These are phyloP conservation scores for Adoxophyes honmai DNA, from an alignment of 1,140 invertebrate species.

Conservation along the genomic window DNA sequence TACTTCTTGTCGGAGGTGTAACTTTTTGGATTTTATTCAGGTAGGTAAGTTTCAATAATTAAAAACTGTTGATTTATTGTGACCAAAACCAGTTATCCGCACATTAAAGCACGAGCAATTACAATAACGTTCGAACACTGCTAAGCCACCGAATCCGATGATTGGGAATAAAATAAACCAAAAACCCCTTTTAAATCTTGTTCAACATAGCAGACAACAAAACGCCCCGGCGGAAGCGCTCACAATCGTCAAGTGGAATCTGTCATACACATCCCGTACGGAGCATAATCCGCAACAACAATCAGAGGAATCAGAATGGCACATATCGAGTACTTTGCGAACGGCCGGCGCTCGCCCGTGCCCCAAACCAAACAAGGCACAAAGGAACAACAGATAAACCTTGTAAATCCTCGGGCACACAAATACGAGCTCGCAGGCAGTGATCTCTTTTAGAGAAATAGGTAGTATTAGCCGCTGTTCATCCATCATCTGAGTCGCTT, in stretches of 20 bases:
- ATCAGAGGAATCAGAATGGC: conserved; percentile 8
- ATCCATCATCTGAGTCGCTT: conserved; percentile 7
- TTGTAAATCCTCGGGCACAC: conserved; percentile 14
- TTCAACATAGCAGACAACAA: too few relatives aligned
- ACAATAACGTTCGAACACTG: too few relatives aligned
- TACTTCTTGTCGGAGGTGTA: too few relatives aligned
- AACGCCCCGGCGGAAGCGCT: background rate
- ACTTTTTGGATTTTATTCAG: too few relatives aligned
- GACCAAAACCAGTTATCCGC: too few relatives aligned
- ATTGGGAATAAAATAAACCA: too few relatives aligned
- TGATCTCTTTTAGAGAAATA: conserved; percentile 6
- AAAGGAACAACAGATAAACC: conserved; percentile 15
- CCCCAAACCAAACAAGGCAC: conserved; percentile 3
- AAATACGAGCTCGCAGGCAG: conserved; percentile 8
- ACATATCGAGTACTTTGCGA: background rate
- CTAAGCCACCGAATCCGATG: too few relatives aligned
- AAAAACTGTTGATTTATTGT: too few relatives aligned
- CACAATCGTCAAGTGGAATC: background rate
- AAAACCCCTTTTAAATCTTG: too few relatives aligned
- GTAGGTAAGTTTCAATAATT: too few relatives aligned
- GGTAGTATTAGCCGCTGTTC: conserved; percentile 4
- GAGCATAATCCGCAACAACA: conserved; percentile 2
- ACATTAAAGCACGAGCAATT: too few relatives aligned
- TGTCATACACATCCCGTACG: conserved; percentile 5
- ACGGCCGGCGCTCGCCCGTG: background rate